phyloP scores from a whole-genome alignment of 2,797 vertebrate species.

The Sebastes taczanowskii region DNA sequence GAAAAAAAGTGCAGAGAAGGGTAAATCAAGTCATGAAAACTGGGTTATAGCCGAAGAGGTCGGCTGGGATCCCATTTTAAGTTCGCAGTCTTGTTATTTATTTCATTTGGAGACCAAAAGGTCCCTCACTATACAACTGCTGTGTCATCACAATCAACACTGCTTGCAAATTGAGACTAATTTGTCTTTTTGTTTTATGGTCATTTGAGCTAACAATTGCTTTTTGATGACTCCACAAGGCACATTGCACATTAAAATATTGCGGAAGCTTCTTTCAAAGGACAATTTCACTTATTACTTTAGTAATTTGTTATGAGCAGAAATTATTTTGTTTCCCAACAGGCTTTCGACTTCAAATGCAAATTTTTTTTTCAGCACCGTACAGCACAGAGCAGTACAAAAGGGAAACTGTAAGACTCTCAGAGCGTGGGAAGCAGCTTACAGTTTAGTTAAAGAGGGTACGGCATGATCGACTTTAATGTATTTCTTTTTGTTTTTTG shows the following conservation, averaged over 20 bases:
- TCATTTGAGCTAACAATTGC: slow-evolving; percentile 10
- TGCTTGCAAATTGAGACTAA: neutral
- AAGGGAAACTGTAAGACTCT: neutral
- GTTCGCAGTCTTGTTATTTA: neutral
- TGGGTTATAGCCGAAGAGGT: slow-evolving; percentile 2
- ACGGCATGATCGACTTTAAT: too few species aligned
- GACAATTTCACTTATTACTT: slow-evolving; percentile 10
- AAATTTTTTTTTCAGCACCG: neutral
- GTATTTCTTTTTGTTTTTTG: neutral
- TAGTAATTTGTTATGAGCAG: neutral
- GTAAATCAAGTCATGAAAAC: slow-evolving; percentile 32
- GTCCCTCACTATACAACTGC: slow-evolving; percentile 2
- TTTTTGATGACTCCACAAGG: slow-evolving; percentile 18
- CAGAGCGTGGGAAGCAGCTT: too few species aligned
- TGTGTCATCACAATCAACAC: slow-evolving; percentile 33
- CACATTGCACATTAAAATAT: slow-evolving; percentile 8
- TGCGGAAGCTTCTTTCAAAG: neutral
- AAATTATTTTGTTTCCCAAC: slow-evolving; percentile 1
- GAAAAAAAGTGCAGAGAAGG: slow-evolving; percentile 30
- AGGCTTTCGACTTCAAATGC: neutral
- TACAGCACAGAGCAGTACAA: neutral
- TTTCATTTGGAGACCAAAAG: slow-evolving; percentile 14
- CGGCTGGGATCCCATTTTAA: slow-evolving; percentile 23
- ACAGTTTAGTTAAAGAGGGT: too few species aligned
- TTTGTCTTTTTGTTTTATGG: slow-evolving; percentile 23